Conservation (phyloP, 2,113 vertebrate species). For the Acinonyx jubatus region DNA sequence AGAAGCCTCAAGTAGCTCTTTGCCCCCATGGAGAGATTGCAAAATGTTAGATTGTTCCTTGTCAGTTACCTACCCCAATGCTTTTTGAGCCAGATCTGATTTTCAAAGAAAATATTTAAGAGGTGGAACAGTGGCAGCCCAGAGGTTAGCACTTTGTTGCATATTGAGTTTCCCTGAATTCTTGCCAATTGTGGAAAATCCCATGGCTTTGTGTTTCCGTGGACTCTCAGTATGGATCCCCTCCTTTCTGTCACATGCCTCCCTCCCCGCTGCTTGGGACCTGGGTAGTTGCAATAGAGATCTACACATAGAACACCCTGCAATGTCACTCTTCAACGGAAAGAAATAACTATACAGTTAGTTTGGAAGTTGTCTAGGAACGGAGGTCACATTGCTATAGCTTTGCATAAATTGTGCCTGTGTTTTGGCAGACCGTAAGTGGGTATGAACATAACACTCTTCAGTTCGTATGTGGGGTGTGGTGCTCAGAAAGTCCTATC, state of each 20-base stretch:
- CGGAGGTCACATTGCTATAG: background rate
- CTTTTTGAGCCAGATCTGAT: conserved; percentile 33
- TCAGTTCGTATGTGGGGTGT: background rate
- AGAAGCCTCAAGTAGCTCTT: background rate
- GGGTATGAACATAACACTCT: background rate
- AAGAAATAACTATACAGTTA: background rate
- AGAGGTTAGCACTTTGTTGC: background rate
- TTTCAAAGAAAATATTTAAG: conserved; percentile 10
- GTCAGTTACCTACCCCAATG: background rate
- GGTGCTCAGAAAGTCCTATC: background rate
- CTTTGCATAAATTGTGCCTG: background rate
- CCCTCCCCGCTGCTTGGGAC: background rate
- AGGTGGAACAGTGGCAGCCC: background rate
- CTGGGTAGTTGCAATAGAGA: background rate
- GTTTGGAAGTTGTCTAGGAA: background rate
- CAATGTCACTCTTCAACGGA: background rate
- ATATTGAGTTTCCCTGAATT: background rate
- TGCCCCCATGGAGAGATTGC: background rate
- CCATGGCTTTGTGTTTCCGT: background rate
- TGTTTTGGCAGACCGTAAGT: background rate
- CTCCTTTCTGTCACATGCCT: no score
- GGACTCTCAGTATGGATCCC: background rate
- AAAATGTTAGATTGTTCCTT: background rate
- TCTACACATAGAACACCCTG: background rate
- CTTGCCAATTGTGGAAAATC: background rate